These are phyloP conservation scores for Rhodeus uyekii DNA, from an alignment of 2,797 vertebrate genomes.

Conservation along the genomic window DNA sequence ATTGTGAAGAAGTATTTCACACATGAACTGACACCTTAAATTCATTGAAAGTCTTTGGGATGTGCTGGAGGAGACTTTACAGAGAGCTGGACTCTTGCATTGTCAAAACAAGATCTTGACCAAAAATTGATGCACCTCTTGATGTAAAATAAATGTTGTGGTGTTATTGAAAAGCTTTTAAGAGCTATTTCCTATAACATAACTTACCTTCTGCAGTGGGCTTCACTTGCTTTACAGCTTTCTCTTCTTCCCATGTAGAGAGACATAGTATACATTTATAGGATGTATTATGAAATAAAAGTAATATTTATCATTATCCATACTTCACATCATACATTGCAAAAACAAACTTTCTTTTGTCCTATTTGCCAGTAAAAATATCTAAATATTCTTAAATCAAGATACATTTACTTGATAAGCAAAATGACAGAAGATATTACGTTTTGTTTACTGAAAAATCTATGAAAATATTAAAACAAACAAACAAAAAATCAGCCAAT, in stretches of 20 bases:
- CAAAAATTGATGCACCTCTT: no score
- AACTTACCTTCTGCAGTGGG: slow-evolving; percentile 30
- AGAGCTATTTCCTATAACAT: no score
- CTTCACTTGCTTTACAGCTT: slow-evolving; percentile 44
- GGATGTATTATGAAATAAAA: background rate
- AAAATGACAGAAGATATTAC: background rate
- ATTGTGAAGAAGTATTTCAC: no score
- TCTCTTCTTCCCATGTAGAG: slow-evolving; percentile 51
- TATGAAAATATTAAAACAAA: background rate
- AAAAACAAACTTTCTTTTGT: background rate
- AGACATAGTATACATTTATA: background rate
- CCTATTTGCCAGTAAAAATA: background rate
- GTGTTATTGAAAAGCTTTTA: no score
- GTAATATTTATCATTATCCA: background rate
- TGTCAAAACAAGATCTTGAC: no score
- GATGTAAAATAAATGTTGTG: no score
- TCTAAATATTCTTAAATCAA: background rate
- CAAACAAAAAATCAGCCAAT: background rate
- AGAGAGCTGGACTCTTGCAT: no score
- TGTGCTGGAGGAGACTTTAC: no score
- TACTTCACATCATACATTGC: background rate
- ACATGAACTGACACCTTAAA: no score
- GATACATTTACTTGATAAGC: background rate
- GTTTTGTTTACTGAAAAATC: no score
- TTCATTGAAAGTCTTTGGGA: no score